Evolutionary conservation across 2,888 invertebrate species (phyloP), one percentile per base, ranked within the genome.

Genomic region (Dasysyrphus albostriatus): DNA sequence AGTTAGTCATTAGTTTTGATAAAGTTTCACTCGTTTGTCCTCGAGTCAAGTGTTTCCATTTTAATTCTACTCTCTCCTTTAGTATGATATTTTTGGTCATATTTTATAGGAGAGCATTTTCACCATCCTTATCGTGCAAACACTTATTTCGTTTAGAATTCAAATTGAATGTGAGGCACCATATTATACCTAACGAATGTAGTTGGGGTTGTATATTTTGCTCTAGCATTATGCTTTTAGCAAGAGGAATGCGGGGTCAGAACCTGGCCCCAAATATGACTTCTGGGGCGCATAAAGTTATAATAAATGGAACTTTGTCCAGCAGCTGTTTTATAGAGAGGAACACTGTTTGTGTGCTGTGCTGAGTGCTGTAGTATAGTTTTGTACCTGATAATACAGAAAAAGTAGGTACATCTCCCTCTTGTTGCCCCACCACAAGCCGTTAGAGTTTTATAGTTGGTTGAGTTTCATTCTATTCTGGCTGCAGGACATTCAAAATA

Each of bases 271-370:
- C 56, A 65, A 24, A 73, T 42, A 14, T 74, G 81, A 77, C 81
- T 85, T 77, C 14, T 14, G 54, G 75, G 76, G 39, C 67, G 44
- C 72, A 81, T 69, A 77, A 84, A 84, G 76, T 77, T 81, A 73
- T 85, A 81, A 85, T 69, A 69, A 81, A 81, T 81, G 73, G 61
- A 85, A 83, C 54, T 54, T 84, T 73, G 84, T 82, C 85, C 77
- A 63, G 58, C 77, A 58, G 69, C 61, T 67, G 81, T 69, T 59
- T 24, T 72, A 63, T 63, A 34, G 59, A 42, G 54, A 54, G 29
- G 29, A 69, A 37, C 34, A 2, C 32, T n/a, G 7, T 34, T 69
- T 47, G 39, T 63, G 49, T 77, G 24, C 24, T 24, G 24, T 24
- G 24, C 24, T 24, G 24, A n/a, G n/a, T 24, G 24, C 24, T 24